Base-by-base conservation (phyloP, 2,797 vertebrate genomes). In the Coendou prehensilis region DNA sequence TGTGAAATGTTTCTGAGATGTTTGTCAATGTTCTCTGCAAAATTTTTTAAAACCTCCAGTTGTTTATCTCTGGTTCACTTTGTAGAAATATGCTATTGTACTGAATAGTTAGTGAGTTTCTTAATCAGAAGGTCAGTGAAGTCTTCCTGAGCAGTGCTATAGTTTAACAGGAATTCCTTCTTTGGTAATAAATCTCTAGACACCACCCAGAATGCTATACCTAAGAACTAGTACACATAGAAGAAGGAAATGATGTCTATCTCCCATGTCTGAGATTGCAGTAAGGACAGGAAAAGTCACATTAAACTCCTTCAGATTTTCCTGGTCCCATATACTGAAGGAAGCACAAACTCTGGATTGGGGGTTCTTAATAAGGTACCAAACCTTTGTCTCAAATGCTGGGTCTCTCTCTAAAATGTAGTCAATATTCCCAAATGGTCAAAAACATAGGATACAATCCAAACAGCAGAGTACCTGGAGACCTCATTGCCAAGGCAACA, bases 401-500 rank as follows among this genome's bases (percentile, higher is more conserved):
- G n/a, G 45, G 30, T 26, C 20, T 87, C 41, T 92, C 28, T n/a
- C 89, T 82, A 0, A 92, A 83, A 94, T 64, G 8, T 4, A 88
- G 33, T 20, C 76, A 52, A 15, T 90, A 17, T 18, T 96, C 96
- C 75, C 94, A 88, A 78, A 45, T 94, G 96, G 57, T 45, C 26
- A 69, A 33, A 9, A 79, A 20, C 52, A 86, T 28, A 63, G 91
- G 56, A 47, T 33, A 59, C 11, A 73, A 83, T 41, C 17, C 61
- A 90, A 94, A 90, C 26, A 89, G n/a, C 41, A 88, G 7, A 52
- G 56, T 8, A 9, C 18, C 90, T 80, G 18, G 95, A 92, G 95
- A 94, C 87, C 83, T 96, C 75, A 17, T 96, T 97, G 96, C 14
- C 9, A 8, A 80, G 41, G 3, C 9, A 71, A 13, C 47, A 71